Conservation (phyloP, 1,140 invertebrate genomes). For the Meloidogyne hapla region DNA sequence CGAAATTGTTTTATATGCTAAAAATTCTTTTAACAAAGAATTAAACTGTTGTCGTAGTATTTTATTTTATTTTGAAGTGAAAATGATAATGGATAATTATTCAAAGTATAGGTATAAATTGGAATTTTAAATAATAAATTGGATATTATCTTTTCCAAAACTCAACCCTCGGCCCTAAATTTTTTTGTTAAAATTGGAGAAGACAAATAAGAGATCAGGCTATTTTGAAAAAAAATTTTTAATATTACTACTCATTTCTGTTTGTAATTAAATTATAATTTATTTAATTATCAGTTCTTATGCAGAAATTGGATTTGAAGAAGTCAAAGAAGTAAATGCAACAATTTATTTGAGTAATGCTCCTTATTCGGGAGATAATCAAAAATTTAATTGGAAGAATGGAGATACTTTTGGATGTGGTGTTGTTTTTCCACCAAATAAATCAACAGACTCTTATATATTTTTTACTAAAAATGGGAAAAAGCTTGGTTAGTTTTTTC, state of each 20-base stretch:
- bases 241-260: too few relatives aligned
- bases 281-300: too few relatives aligned
- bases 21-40: not conserved
- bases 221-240: too few relatives aligned
- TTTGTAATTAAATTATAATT: too few relatives aligned
- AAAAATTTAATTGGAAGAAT: not conserved
- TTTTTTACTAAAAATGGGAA: constrained; percentile 6
- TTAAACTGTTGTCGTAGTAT: not conserved
- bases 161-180: too few relatives aligned
- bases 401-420: not conserved
- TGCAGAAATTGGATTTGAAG: not conserved
- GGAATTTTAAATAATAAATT: too few relatives aligned
- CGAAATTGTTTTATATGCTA: not conserved
- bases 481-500: not conserved
- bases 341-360: not conserved
- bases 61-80: not conserved
- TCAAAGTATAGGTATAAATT: too few relatives aligned
- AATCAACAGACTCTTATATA: not conserved
- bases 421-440: not conserved
- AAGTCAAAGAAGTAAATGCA: not conserved
- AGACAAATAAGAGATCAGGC: too few relatives aligned
- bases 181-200: too few relatives aligned
- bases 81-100: not conserved
- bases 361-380: too few relatives aligned
- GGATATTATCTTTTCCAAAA: too few relatives aligned